Conservation (phyloP, 2,888 invertebrate genomes). For the Augiades crinisus region DNA sequence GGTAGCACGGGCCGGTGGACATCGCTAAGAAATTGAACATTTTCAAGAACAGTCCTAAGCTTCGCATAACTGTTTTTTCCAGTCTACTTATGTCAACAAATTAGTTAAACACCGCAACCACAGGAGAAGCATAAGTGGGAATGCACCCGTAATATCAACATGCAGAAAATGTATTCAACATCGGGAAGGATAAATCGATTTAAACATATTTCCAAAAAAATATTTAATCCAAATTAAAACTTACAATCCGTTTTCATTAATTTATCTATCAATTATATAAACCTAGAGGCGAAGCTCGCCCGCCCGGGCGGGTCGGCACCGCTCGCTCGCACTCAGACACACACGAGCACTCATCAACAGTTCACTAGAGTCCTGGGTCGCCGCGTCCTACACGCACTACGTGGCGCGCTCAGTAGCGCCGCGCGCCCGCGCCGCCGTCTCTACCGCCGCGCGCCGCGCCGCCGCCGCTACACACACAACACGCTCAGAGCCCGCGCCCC, state of each 20-base stretch:
- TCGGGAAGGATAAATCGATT: constrained; percentile 34
- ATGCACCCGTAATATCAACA: not conserved
- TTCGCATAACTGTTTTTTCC: not conserved
- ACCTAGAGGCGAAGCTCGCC: constrained; percentile 31
- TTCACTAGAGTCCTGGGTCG: constrained; percentile 18
- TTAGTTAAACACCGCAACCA: constrained; percentile 47
- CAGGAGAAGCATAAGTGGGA: constrained; percentile 41
- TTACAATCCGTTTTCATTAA: constrained; percentile 36
- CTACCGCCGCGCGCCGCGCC: constrained; percentile 36
- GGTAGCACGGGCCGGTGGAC: not conserved
- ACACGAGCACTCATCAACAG: not conserved
- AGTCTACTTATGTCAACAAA: not conserved
- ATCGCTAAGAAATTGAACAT: constrained; percentile 3
- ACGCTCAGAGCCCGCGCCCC: constrained; percentile 36
- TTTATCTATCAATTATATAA: constrained; percentile 32
- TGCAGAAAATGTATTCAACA: constrained; percentile 28
- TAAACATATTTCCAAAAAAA: constrained; percentile 51
- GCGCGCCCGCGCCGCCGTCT: constrained; percentile 57
- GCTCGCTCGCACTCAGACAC: too few relatives aligned
- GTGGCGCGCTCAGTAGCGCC: constrained; percentile 38
- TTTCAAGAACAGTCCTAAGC: not conserved
- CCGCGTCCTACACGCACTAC: constrained; percentile 14
- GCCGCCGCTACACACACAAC: constrained; percentile 56
- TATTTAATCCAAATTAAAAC: constrained; percentile 56
- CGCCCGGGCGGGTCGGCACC: constrained; percentile 13